Evolutionary conservation across 92 coral and sea anemone species (phyloP), one percentile per base, ranked within the genome.

Genomic region (Palythoa grandis): DNA sequence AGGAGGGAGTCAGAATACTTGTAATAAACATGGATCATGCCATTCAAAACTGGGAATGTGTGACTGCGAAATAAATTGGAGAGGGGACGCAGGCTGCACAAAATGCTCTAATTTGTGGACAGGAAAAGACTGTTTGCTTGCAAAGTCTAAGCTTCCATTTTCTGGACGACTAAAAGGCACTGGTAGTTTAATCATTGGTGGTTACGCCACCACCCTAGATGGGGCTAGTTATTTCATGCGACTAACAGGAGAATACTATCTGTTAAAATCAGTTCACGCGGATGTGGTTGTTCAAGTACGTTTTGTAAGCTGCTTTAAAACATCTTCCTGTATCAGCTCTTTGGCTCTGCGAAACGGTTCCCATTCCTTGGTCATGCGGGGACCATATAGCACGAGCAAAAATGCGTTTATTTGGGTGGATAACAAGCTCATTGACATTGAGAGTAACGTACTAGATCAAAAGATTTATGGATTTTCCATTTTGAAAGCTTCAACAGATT

Each of bases 231-330:
- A 73, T 37, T 20, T 69, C 6, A n/a, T 91, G 24, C 69, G 67
- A 20, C 76, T 88, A 35, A 69, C 63, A 14, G 94, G 94, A 80
- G 94, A 91, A 78, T 88, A 91, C 79, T 91, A 84, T 71, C 89
- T 91, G 39, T 80, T 89, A 68, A 76, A 53, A n/a, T 91, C 94
- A 25, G 82, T 83, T 17, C 87, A 88, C 43, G 72, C 17, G 5
- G 57, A 82, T 35, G 71, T 91, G 48, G 58, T 74, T 38, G 77
- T 85, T 68, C 94, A 91, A 86, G 85, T 88, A 63, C 86, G 90
- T 50, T 56, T 91, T 22, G 94, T 91, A 24, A 37, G 48, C 37
- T 91, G 94, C 76, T 70, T 73, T 60, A 88, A 82, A 47, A 52
- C 69, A 38, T 91, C 79, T 76, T 84, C 94, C 8, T 91, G 94